A percentile compares a stretch with the other conserved stretches of the same genome.
phyloP scores from a whole-genome alignment of 2,113 vertebrate species.

The Taurulus bubalis region DNA sequence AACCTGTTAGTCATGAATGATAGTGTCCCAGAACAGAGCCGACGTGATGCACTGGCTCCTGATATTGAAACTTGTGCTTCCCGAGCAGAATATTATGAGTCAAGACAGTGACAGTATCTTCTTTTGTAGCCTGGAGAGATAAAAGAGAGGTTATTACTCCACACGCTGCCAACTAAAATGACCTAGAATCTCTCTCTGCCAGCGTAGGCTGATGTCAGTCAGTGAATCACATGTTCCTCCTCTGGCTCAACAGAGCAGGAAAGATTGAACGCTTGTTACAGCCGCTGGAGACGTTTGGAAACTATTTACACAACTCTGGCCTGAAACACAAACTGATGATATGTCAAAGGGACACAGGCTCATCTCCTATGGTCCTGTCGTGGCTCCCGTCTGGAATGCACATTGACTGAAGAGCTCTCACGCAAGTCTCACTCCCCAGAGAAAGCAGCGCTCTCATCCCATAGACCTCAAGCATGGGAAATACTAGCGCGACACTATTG shows the following conservation, averaged over 20 bases:
- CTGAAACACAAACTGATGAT: constrained; percentile 25
- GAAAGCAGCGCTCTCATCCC: constrained; percentile 34
- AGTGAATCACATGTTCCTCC: constrained; percentile 6
- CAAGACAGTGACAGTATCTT: constrained; percentile 43
- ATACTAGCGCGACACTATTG: constrained; percentile 70
- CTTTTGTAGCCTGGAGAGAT: constrained; percentile 23
- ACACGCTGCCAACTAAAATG: constrained; percentile 7
- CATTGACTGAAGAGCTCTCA: constrained; percentile 37
- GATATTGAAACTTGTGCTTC: constrained; percentile 23
- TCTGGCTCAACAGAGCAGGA: background rate
- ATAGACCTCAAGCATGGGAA: constrained; percentile 63
- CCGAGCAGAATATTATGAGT: constrained; percentile 32
- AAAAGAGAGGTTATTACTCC: constrained; percentile 29
- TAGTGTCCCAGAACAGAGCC: constrained; percentile 24
- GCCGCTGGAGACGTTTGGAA: constrained; percentile 18
- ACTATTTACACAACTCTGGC: background rate
- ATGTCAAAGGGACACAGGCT: constrained; percentile 1
- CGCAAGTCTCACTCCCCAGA: constrained; percentile 48
- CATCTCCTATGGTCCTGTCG: constrained; percentile 2
- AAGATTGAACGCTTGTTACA: background rate
- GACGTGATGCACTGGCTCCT: constrained; percentile 42
- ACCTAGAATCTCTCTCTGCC: background rate
- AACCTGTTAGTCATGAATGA: constrained; percentile 55
- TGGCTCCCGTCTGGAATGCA: constrained; percentile 49
- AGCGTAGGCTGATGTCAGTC: constrained; percentile 22